Base-by-base conservation (phyloP, 2,888 invertebrate genomes). In the Lymantria monacha region DNA sequence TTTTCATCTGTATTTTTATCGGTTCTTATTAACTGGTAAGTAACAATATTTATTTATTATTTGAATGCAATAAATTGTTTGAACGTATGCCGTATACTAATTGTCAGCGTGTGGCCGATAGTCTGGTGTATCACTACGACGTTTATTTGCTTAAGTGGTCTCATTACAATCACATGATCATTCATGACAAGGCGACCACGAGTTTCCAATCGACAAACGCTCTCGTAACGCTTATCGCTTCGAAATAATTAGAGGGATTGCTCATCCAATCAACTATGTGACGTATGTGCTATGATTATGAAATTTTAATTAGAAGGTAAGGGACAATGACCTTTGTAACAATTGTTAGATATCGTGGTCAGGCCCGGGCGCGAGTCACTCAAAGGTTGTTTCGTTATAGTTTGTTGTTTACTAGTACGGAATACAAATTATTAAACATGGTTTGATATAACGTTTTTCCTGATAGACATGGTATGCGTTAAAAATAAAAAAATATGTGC, bases 141-240 rank as follows among this genome's bases (percentile, higher is more conserved):
- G 75, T 86, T 88, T 86, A 89, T 89, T 90, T 83, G 85, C 83
- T 90, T 86, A 90, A 90, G 87, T 90, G 89, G 89, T 72, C 81
- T 83, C 85, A 87, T 87, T 79, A 81, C 81, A 81, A 79, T 90
- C 89, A 90, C 87, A 87, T 90, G 90, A 90, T 76, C 72, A 71
- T 80, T 84, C 81, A 84, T 83, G 83, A 83, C 85, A 76, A 77
- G 68, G 67, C 66, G 79, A 74, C 85, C 85, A 87, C 87, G 87
- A 85, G 87, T 72, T 85, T 74, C 80, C 76, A 85, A 86, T 87
- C 77, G 72, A 70, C 69, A 71, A 67, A 64, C 69, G 71, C 68
- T 71, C 69, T 65, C 70, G 69, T 65, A 67, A 66, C 66, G 66
- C 76, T 77, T 77, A 78, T 78, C 78, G 76, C 69, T 73, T 61